These are phyloP conservation scores for Boloria euphrosyne DNA, from an alignment of 2,888 invertebrate genomes.

Conservation along the genomic window DNA sequence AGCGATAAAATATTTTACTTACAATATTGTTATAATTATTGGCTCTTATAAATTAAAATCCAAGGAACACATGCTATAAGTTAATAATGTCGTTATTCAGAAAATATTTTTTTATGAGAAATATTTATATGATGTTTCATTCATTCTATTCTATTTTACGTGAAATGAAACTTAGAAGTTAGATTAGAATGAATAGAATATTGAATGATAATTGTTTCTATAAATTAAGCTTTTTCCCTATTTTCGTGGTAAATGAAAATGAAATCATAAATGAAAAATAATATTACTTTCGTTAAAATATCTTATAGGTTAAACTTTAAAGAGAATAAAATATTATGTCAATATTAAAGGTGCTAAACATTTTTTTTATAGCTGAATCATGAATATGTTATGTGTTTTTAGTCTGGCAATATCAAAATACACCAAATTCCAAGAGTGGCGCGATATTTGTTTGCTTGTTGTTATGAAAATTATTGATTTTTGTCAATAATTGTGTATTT, in stretches of 20 bases:
- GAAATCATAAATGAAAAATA: too few relatives aligned
- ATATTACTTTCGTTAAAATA: too few relatives aligned
- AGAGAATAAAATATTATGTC: too few relatives aligned
- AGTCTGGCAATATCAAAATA: conserved; percentile 12
- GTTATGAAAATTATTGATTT: conserved; percentile 67
- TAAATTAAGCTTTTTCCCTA: too few relatives aligned
- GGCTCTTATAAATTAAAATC: too few relatives aligned
- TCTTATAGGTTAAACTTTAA: too few relatives aligned
- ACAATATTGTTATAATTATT: too few relatives aligned
- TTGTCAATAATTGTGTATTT: conserved; percentile 31
- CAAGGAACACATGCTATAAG: background rate
- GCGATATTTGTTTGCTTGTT: conserved; percentile 69
- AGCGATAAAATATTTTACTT: background rate
- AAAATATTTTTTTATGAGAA: background rate
- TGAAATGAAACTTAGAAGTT: conserved; percentile 30
- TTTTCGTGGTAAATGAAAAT: too few relatives aligned
- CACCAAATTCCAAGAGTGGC: conserved; percentile 45
- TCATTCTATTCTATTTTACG: conserved; percentile 42
- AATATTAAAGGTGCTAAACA: too few relatives aligned
- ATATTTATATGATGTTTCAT: background rate
- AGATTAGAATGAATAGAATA: too few relatives aligned
- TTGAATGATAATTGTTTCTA: too few relatives aligned
- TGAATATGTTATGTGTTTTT: background rate
- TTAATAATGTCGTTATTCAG: background rate
- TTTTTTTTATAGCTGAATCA: too few relatives aligned